These are phyloP conservation scores for human (Homo sapiens) DNA, from an alignment of 2,113 vertebrate genomes.

Conservation along the genomic window DNA sequence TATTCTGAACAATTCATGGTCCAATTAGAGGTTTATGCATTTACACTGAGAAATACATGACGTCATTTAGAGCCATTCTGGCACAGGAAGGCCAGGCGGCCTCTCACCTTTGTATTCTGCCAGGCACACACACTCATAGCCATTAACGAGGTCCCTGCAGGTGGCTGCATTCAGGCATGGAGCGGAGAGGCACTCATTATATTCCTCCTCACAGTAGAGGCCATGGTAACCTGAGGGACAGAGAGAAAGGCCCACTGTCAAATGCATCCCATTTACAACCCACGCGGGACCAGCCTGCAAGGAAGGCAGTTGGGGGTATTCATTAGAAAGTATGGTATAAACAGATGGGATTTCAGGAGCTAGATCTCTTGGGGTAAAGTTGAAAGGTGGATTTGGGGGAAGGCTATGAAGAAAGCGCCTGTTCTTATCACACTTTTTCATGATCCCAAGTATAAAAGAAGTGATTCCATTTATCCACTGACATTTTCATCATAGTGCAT, in stretches of 20 bases:
- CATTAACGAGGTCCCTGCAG: slow-evolving; percentile 93
- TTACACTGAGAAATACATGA: neutral
- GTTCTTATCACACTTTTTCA: neutral
- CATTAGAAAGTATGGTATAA: neutral
- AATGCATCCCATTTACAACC: neutral
- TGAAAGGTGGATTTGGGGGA: neutral
- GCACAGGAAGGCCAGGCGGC: neutral
- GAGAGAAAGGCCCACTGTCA: neutral
- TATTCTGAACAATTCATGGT: neutral
- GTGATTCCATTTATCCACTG: neutral
- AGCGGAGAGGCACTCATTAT: slow-evolving; percentile 95
- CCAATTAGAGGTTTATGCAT: neutral
- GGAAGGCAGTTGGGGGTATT: neutral
- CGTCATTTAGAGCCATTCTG: neutral
- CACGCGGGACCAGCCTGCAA: fast-evolving
- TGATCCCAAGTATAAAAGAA: neutral
- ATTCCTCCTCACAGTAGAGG: slow-evolving; percentile 97
- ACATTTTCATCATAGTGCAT: fast-evolving
- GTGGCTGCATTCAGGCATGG: slow-evolving; percentile 97
- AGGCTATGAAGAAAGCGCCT: neutral
- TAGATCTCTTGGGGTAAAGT: neutral
- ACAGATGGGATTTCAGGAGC: neutral
- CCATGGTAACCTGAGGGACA: slow-evolving; percentile 93
- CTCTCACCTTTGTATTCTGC: slow-evolving; percentile 92
- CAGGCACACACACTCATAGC: slow-evolving; percentile 93